Base-by-base conservation (phyloP, 64 coral and sea anemone species). In the Acropora tenuis region DNA sequence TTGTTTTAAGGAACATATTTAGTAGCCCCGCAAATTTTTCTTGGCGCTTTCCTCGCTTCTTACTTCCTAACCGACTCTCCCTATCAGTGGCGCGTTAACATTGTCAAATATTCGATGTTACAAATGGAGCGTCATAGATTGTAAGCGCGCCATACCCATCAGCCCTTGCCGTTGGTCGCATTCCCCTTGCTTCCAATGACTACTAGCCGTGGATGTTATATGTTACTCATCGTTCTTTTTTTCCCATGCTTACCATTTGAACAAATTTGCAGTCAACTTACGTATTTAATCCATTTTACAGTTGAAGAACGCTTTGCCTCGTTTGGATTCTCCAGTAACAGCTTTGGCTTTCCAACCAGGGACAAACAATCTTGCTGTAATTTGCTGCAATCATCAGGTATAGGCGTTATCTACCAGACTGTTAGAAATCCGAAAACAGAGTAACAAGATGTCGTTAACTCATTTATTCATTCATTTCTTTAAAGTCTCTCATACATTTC, bases 321-420 rank as follows among this genome's bases (percentile, higher is more conserved):
- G 79, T 45, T 93, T 98, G 79, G 87, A 84, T 3, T 93, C 87
- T 48, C 88, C 86, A n/a, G 66, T 96, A 42, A 96, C 97, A 76
- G 94, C 97, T 4, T 94, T 99, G 94, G 94, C 97, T 1, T 99
- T 99, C 72, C 97, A 99, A 68, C 97, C 97, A 9, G 67, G 76
- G 41, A 92, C 91, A 83, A 93, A 91, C 40, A 45, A 50, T 53
- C 48, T 99, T 17, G 91, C 91, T 50, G 73, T 96, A 1, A 90
- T 94, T 17, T 88, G 76, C 41, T 81, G 83, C 15, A 90, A 91
- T 63, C 93, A 92, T 47, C 88, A 98, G 91, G 97, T 95, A 90
- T 30, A 30, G 30, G 30, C 30, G 30, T 30, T 30, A 30, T 30
- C 30, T 30, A 30, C 30, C 30, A 30, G 30, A 30, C 30, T 30